Percentiles rank a stretch among this genome's conserved stretches.
Conservation (phyloP, 2,797 vertebrate genomes). For the Xenops minutus region DNA sequence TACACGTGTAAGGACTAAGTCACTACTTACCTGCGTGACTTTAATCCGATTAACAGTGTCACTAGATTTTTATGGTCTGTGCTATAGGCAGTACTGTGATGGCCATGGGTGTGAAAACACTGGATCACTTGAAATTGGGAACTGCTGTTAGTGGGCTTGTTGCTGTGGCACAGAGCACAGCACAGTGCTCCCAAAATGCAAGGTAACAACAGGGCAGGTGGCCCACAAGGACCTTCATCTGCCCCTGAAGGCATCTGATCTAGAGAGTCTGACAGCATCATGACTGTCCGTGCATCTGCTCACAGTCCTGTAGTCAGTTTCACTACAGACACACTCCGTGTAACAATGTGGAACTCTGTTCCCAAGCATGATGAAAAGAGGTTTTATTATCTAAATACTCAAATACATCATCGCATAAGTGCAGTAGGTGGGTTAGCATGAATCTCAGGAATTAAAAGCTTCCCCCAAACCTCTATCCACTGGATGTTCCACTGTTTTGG, state of each 20-base stretch:
- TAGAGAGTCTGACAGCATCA: not conserved
- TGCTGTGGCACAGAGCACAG: not conserved
- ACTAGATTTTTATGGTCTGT: not conserved
- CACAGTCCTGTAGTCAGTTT: not conserved
- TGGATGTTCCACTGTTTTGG: not conserved
- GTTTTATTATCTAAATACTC: not conserved
- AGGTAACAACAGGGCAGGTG: not conserved
- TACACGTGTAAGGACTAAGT: not conserved
- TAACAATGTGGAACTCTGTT: not conserved
- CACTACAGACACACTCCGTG: not conserved
- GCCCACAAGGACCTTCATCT: not conserved
- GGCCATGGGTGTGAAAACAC: not conserved
- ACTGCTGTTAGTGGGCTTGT: not conserved
- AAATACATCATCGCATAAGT: not conserved
- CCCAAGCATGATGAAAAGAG: not conserved
- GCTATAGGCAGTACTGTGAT: not conserved
- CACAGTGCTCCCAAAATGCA: not conserved
- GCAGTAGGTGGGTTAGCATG: not conserved
- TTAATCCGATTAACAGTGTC: not conserved
- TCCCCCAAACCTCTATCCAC: not conserved
- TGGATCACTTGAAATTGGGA: not conserved
- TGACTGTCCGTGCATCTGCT: not conserved
- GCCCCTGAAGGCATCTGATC: not conserved
- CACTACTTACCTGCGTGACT: not conserved
- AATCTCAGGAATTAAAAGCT: not conserved